phyloP scores from a whole-genome alignment of 2,797 vertebrate species.

The Pseudomugil tenellus region DNA sequence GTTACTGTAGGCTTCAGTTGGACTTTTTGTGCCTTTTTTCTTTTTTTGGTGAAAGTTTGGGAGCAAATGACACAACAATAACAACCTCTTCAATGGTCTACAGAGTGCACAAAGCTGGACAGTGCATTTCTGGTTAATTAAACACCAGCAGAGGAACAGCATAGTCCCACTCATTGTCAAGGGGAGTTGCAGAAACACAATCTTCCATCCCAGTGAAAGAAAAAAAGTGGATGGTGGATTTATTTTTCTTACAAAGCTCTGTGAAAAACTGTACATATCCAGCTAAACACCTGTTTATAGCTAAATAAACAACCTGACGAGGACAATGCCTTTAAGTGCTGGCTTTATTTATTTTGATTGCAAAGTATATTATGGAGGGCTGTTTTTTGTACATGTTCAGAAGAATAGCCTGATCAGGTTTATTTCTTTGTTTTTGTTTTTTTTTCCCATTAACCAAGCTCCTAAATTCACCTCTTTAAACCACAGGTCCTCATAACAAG shows the following conservation, averaged over 20 bases:
- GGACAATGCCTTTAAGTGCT: constrained; percentile 45
- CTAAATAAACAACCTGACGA: constrained; percentile 27
- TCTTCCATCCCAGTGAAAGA: constrained; percentile 58
- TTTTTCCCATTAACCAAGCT: constrained; percentile 43
- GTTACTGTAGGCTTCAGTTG: constrained; percentile 16
- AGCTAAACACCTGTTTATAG: constrained; percentile 38
- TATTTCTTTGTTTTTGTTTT: background rate
- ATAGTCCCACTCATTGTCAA: constrained; percentile 13
- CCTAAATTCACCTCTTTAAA: constrained; percentile 33
- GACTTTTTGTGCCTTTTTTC: constrained; percentile 59
- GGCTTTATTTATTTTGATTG: constrained; percentile 79
- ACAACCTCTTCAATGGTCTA: constrained; percentile 51
- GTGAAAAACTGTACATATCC: constrained; percentile 38
- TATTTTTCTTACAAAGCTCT: constrained; percentile 29
- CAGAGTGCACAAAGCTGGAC: constrained; percentile 46
- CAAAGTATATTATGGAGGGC: constrained; percentile 69
- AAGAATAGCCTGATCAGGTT: constrained; percentile 41
- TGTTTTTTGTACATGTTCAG: constrained; percentile 57
- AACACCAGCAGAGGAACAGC: constrained; percentile 39
- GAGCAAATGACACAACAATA: constrained; percentile 46
- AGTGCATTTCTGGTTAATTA: constrained; percentile 31
- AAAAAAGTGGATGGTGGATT: constrained; percentile 42
- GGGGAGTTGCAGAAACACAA: constrained; percentile 28
- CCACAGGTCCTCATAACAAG: constrained; percentile 35
- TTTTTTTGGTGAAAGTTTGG: constrained; percentile 12